Percentiles rank a stretch among this genome's conserved stretches.
Evolutionary conservation across 2,797 vertebrate genomes (phyloP).

Genomic region (Parauchenoglanis punctatus): DNA sequence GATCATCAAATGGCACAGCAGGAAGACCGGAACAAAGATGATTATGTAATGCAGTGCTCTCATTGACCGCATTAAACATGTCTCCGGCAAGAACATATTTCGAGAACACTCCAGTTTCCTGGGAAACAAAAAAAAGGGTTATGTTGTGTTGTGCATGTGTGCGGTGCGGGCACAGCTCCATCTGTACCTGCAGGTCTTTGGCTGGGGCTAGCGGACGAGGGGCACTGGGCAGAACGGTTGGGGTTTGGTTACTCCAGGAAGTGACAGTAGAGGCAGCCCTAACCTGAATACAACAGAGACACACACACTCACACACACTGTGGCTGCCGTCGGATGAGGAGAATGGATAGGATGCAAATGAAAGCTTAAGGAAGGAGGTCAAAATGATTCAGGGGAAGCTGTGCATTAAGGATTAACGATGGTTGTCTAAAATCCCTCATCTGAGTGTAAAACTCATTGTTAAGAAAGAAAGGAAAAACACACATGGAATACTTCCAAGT

Average conservation of each 20-base stretch:
- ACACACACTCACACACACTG: slow-evolving; percentile 84
- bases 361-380: slow-evolving; percentile 38
- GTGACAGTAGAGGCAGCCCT: slow-evolving; percentile 97
- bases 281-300: slow-evolving; percentile 86
- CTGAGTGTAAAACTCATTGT: not conserved
- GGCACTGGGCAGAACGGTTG: slow-evolving; percentile 94
- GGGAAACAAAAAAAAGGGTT: not conserved
- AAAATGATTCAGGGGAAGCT: slow-evolving; percentile 1
- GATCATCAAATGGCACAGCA: not conserved
- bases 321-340: slow-evolving; percentile 65
- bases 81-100: not conserved
- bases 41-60: not conserved
- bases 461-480: not conserved
- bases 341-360: slow-evolving; percentile 41
- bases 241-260: slow-evolving; percentile 99
- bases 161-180: slow-evolving; percentile 49
- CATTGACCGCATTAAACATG: not conserved
- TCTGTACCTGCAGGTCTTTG: slow-evolving; percentile 90
- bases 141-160: slow-evolving; percentile 40
- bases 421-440: not conserved
- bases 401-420: not conserved
- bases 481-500: not conserved
- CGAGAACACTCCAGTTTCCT: not conserved
- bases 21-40: not conserved
- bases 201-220: slow-evolving; percentile 84